Conservation (phyloP, 2,888 invertebrate genomes). For the Catocala sponsa region DNA sequence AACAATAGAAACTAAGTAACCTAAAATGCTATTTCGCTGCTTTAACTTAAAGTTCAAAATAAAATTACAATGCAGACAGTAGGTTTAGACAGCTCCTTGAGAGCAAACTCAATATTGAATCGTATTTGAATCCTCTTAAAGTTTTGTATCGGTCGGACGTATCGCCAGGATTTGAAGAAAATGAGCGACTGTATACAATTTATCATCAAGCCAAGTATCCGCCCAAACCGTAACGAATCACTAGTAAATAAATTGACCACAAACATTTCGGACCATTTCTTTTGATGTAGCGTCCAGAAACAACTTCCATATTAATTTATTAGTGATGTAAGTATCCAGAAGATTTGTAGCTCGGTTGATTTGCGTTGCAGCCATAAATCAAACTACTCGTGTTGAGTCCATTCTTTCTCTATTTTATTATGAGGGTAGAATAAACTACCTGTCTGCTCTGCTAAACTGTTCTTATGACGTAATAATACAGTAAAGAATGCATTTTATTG, state of each 20-base stretch:
- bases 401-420: conserved; percentile 40
- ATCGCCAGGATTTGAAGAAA: conserved; percentile 60
- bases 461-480: conserved; percentile 25
- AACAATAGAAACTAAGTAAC: conserved; percentile 40
- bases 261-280: conserved; percentile 79
- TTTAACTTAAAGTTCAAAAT: conserved; percentile 66
- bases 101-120: conserved; percentile 44
- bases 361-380: conserved; percentile 52
- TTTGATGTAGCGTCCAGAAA: conserved; percentile 68
- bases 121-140: conserved; percentile 46
- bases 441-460: conserved; percentile 19
- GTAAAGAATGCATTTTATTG: neutral
- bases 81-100: conserved; percentile 18
- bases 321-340: conserved; percentile 57
- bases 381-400: conserved; percentile 37
- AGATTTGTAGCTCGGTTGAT: conserved; percentile 57
- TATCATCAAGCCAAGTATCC: conserved; percentile 85
- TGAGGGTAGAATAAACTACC: conserved; percentile 16
- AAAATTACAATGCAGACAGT: conserved; percentile 32
- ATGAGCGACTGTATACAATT: conserved; percentile 80
- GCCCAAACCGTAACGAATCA: conserved; percentile 85
- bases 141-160: conserved; percentile 50
- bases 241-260: conserved; percentile 87
- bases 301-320: conserved; percentile 71
- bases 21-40: conserved; percentile 58